Percentiles rank a stretch among this genome's conserved stretches.
Evolutionary conservation across 2,113 vertebrate genomes (phyloP).

Genomic region (Martes martes): DNA sequence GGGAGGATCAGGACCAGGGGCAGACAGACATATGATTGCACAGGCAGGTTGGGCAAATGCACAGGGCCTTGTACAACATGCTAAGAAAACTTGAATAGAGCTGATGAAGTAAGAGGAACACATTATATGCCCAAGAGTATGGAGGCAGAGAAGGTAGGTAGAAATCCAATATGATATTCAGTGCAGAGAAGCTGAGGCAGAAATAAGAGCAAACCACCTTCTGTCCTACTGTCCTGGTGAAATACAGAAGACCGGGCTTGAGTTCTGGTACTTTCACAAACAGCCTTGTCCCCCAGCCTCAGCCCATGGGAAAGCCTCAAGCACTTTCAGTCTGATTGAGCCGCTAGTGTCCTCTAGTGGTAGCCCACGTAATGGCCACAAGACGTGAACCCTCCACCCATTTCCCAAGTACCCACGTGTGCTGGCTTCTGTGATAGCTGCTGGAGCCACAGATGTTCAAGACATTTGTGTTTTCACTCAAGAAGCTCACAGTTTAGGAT

Average conservation of each 20-base stretch:
- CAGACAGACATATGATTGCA: background rate
- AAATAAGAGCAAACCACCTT: background rate
- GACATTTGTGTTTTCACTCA: background rate
- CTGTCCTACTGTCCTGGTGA: background rate
- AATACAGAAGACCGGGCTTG: background rate
- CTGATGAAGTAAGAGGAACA: background rate
- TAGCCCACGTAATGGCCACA: background rate
- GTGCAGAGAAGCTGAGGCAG: background rate
- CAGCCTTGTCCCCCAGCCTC: background rate
- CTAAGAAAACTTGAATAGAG: background rate
- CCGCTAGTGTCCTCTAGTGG: conserved; percentile 32
- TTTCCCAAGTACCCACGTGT: background rate
- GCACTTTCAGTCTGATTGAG: background rate
- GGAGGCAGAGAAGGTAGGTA: background rate
- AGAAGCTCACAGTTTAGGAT: background rate
- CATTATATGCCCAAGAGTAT: background rate
- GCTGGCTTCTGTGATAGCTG: background rate
- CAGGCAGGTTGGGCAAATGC: background rate
- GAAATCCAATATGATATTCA: background rate
- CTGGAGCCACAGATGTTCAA: background rate
- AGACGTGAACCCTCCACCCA: background rate
- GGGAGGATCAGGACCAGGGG: background rate
- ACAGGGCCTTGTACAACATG: too few relatives aligned
- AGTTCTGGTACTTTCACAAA: background rate
- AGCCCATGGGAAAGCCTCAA: background rate